Percentiles rank a stretch among this genome's conserved stretches.
phyloP scores from a whole-genome alignment of 2,113 vertebrate genomes.

The Euleptes europaea region DNA sequence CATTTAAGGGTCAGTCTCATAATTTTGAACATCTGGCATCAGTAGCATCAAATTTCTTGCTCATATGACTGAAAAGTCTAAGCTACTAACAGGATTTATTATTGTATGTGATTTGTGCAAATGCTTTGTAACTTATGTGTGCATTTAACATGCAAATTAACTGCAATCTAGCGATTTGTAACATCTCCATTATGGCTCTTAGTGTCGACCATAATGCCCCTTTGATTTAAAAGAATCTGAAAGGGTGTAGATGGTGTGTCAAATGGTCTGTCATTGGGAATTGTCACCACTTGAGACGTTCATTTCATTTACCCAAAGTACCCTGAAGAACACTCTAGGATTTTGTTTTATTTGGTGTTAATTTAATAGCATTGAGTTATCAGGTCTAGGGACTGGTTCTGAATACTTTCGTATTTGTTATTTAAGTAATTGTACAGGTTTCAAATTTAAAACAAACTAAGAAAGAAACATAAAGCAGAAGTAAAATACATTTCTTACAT shows the following conservation, averaged over 20 bases:
- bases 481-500: too few species aligned
- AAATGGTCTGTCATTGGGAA: background rate
- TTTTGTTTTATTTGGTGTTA: too few species aligned
- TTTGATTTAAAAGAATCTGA: background rate
- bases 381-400: too few species aligned
- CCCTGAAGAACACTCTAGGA: too few species aligned
- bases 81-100: background rate
- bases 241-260: background rate
- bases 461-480: too few species aligned
- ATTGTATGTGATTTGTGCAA: background rate
- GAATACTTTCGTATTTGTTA: too few species aligned
- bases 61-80: background rate
- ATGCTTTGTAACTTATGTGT: background rate
- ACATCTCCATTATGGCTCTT: accelerated
- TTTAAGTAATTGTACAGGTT: too few species aligned
- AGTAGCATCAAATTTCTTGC: background rate
- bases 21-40: background rate
- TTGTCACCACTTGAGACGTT: too few species aligned
- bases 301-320: too few species aligned
- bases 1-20: background rate
- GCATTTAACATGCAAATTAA: background rate
- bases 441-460: too few species aligned
- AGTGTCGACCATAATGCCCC: background rate
- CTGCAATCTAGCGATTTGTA: background rate
- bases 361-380: too few species aligned